Evolutionary conservation across 2,797 vertebrate genomes (phyloP).

Genomic region (Catostomus latipinnis): DNA sequence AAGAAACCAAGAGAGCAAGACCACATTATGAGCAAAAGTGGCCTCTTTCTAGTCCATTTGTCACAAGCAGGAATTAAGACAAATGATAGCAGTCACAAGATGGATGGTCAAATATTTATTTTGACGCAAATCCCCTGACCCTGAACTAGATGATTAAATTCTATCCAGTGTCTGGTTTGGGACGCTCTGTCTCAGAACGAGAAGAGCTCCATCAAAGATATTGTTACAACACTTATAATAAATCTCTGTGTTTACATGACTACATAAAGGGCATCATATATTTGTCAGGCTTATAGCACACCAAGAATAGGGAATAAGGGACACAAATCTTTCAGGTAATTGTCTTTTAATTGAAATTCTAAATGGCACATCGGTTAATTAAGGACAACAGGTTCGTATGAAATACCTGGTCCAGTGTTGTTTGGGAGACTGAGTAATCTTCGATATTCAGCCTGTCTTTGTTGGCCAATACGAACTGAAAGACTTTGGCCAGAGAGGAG

Average conservation of each 20-base stretch:
- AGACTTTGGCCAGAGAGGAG: slow-evolving; percentile 89
- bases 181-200: background rate
- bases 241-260: background rate
- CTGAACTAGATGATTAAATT: background rate
- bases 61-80: slow-evolving; percentile 12
- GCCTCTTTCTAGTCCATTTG: background rate
- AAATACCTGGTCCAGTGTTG: slow-evolving; percentile 89
- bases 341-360: background rate
- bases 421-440: slow-evolving; percentile 94
- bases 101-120: background rate
- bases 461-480: slow-evolving; percentile 89
- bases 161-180: slow-evolving; percentile 1
- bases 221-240: background rate
- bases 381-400: background rate
- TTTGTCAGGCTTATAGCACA: slow-evolving; percentile 3
- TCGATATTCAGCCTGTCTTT: slow-evolving; percentile 91
- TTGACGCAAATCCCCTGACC: background rate
- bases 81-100: background rate
- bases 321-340: slow-evolving; percentile 1
- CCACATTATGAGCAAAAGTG: slow-evolving; percentile 6
- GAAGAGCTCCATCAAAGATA: background rate
- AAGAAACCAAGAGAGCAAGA: slow-evolving; percentile 3
- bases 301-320: slow-evolving; percentile 1
- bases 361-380: background rate
- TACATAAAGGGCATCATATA: slow-evolving; percentile 2